Percentiles rank a stretch among this genome's conserved stretches.
Evolutionary conservation across 2,797 vertebrate species (phyloP).

Genomic region (Hydrolagus colliei): DNA sequence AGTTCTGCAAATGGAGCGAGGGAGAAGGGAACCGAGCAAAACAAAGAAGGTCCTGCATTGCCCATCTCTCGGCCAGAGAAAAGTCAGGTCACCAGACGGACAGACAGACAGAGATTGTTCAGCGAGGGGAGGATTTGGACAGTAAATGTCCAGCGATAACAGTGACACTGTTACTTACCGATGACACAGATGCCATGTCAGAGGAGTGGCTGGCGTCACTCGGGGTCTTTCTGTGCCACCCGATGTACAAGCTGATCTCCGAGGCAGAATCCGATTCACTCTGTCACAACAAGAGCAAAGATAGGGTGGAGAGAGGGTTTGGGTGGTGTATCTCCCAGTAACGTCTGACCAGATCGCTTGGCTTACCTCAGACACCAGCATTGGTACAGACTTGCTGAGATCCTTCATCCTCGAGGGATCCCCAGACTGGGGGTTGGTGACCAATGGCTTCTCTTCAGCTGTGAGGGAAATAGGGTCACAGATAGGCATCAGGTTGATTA

Average conservation of each 20-base stretch:
- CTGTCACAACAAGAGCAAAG: constrained; percentile 39
- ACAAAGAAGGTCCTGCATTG: too few species aligned
- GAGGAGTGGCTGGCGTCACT: constrained; percentile 57
- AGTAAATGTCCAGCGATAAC: too few species aligned
- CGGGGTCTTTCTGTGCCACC: constrained; percentile 50
- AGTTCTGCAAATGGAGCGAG: too few species aligned
- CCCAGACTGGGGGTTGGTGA: constrained; percentile 31
- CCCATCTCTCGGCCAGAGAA: too few species aligned
- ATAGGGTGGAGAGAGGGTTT: constrained; percentile 31
- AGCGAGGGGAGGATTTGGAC: too few species aligned
- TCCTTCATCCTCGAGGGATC: constrained; percentile 55
- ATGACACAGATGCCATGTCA: constrained; percentile 58
- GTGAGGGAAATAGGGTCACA: too few species aligned
- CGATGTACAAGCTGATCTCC: constrained; percentile 56
- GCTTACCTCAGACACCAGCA: constrained; percentile 55
- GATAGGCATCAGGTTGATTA: too few species aligned
- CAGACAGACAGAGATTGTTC: too few species aligned
- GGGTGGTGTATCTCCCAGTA: too few species aligned
- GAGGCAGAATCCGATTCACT: constrained; percentile 59
- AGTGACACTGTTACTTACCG: constrained; percentile 42
- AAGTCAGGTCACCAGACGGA: too few species aligned
- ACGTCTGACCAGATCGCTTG: too few species aligned
- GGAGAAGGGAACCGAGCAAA: too few species aligned
- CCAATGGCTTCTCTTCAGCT: background rate
- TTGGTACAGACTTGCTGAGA: constrained; percentile 53